A percentile compares a stretch with the other conserved stretches of the same genome.
Evolutionary conservation across 2,888 invertebrate species (phyloP).

Genomic region (Aelia acuminata): DNA sequence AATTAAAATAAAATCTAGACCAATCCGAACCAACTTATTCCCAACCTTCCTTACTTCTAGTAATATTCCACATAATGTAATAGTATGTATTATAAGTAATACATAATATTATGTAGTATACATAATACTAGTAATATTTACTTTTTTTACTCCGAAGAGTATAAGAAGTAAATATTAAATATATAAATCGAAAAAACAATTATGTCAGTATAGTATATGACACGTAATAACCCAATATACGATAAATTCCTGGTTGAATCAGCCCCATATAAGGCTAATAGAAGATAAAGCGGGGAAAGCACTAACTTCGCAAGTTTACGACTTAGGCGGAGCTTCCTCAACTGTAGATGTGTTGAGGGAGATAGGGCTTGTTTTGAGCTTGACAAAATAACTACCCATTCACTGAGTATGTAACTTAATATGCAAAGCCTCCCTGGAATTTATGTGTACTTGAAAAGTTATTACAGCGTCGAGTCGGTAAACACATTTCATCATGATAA

Average conservation of each 20-base stretch:
- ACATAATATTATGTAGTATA: too few species aligned
- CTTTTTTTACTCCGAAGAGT: too few species aligned
- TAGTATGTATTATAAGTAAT: too few species aligned
- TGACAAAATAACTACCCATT: conserved; percentile 21
- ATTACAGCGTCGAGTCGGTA: neutral
- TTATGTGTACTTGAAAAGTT: conserved; percentile 5
- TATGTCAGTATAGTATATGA: neutral
- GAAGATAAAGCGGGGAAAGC: neutral
- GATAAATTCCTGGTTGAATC: neutral
- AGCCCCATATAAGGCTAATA: neutral
- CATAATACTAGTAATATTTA: too few species aligned
- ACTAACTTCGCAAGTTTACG: conserved; percentile 6
- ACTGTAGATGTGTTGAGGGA: conserved; percentile 19
- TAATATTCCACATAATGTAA: too few species aligned
- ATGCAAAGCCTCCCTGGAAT: neutral
- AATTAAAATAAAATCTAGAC: too few species aligned
- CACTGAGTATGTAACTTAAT: neutral
- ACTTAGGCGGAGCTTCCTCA: neutral
- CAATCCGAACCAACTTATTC: too few species aligned
- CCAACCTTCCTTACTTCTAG: too few species aligned
- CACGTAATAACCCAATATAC: neutral
- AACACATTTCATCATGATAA: neutral
- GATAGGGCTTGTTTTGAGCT: neutral
- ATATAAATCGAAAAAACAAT: neutral
- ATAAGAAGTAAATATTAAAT: neutral